phyloP scores from a whole-genome alignment of 2,113 vertebrate species.

The Microcebus lehilahytsara region DNA sequence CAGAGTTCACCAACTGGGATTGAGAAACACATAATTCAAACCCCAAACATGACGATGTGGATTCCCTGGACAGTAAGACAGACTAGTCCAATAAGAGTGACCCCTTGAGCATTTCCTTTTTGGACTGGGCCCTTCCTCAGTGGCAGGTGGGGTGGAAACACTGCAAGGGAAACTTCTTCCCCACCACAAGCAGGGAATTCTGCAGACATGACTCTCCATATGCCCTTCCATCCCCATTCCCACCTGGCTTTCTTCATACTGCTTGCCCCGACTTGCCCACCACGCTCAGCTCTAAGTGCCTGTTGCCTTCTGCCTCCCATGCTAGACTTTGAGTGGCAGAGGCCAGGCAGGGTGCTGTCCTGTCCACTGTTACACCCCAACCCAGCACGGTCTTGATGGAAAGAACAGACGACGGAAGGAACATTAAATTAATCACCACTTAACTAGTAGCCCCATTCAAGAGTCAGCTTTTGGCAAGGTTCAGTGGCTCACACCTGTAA shows the following conservation, averaged over 20 bases:
- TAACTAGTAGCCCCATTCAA: neutral
- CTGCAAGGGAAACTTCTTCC: neutral
- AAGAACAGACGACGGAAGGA: neutral
- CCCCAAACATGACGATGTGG: neutral
- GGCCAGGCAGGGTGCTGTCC: neutral
- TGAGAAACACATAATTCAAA: slow-evolving; percentile 14
- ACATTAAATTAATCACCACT: neutral
- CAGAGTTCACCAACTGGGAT: neutral
- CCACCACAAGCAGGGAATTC: neutral
- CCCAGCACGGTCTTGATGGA: neutral
- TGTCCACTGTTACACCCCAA: neutral
- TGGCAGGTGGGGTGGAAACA: neutral
- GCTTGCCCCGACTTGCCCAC: neutral
- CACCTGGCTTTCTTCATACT: neutral
- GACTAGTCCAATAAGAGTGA: neutral
- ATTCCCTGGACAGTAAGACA: neutral
- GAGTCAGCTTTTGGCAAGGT: neutral
- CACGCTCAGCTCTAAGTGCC: neutral
- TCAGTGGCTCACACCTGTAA: too few species aligned
- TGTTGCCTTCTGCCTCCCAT: neutral
- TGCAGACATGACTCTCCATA: neutral
- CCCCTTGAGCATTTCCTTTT: neutral
- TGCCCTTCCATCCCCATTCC: neutral
- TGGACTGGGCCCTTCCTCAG: neutral
- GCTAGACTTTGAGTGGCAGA: neutral